Evolutionary conservation across 2,113 vertebrate genomes (phyloP).

Genomic region (Chlorocebus sabaeus): DNA sequence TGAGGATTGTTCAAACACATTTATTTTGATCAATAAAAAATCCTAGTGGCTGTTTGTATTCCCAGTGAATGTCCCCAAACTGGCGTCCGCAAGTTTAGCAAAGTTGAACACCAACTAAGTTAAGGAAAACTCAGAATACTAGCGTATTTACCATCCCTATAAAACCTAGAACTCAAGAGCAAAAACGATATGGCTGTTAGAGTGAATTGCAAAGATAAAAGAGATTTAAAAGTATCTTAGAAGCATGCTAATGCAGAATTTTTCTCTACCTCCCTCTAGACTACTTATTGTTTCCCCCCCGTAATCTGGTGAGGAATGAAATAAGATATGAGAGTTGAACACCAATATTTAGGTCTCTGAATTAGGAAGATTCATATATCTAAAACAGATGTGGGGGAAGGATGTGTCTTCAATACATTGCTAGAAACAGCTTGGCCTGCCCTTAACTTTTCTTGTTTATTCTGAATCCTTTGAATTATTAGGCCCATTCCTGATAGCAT

Average conservation of each 20-base stretch:
- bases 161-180: neutral
- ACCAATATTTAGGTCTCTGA: neutral
- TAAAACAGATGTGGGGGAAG: neutral
- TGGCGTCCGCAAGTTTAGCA: conserved; percentile 27
- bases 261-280: neutral
- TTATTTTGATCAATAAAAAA: conserved; percentile 60
- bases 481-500: neutral
- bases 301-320: neutral
- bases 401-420: neutral
- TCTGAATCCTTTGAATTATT: neutral
- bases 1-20: conserved; percentile 59
- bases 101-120: neutral
- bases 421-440: neutral
- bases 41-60: conserved; percentile 8
- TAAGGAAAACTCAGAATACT: neutral
- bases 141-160: rapidly evolving
- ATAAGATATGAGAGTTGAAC: neutral
- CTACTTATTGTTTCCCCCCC: neutral
- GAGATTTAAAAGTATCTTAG: neutral
- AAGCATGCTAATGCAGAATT: neutral
- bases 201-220: neutral
- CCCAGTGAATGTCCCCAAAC: conserved; percentile 1
- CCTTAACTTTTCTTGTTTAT: neutral
- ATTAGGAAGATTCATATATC: neutral
- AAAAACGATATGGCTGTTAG: neutral